phyloP scores from a whole-genome alignment of 2,113 vertebrate species.

The Xyliphius kryptos region DNA sequence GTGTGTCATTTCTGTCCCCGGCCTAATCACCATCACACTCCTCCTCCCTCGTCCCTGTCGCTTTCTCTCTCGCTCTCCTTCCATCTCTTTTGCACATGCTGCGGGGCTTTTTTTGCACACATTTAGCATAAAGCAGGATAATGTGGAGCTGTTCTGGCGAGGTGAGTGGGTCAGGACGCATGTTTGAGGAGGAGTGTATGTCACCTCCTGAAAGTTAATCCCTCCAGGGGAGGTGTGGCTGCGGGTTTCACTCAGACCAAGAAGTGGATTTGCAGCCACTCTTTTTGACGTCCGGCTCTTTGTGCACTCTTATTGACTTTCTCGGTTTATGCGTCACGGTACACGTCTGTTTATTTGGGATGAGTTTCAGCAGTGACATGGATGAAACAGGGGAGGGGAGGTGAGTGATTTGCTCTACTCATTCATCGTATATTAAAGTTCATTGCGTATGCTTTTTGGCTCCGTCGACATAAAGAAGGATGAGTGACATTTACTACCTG shows the following conservation, averaged over 20 bases:
- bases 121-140: slow-evolving; percentile 48
- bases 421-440: too few species aligned
- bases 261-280: slow-evolving; percentile 22
- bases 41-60: slow-evolving; percentile 26
- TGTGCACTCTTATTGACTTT: slow-evolving; percentile 23
- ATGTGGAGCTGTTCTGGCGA: slow-evolving; percentile 44
- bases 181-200: slow-evolving; percentile 35
- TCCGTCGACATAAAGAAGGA: not conserved
- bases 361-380: slow-evolving; percentile 60
- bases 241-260: slow-evolving; percentile 24
- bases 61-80: slow-evolving; percentile 27
- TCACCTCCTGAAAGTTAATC: slow-evolving; percentile 61
- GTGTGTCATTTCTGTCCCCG: slow-evolving; percentile 42
- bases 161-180: slow-evolving; percentile 19
- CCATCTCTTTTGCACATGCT: not conserved
- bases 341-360: slow-evolving; percentile 34
- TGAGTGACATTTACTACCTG: too few species aligned
- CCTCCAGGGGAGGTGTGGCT: slow-evolving; percentile 65
- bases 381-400: slow-evolving; percentile 62
- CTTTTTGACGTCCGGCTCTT: slow-evolving; percentile 36
- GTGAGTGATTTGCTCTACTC: slow-evolving; percentile 48
- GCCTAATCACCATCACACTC: slow-evolving; percentile 39
- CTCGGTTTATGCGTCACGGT: not conserved
- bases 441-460: not conserved
- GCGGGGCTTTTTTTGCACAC: not conserved